Percentiles rank a stretch among this genome's conserved stretches.
These are phyloP conservation scores for Rhynchonycteris naso DNA, from an alignment of 2,797 vertebrate genomes.

Conservation along the genomic window DNA sequence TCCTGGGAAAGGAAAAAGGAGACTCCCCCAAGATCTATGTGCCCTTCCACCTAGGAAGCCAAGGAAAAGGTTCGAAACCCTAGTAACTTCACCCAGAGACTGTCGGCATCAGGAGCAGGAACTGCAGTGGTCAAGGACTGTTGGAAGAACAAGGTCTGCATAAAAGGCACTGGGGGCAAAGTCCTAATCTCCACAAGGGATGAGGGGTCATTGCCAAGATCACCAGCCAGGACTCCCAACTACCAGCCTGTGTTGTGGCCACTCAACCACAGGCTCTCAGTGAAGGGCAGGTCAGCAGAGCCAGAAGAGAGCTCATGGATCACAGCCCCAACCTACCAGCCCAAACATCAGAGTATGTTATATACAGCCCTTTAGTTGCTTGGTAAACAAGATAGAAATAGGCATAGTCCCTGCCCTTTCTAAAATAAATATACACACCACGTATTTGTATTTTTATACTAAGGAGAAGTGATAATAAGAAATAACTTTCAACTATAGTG, in stretches of 20 bases:
- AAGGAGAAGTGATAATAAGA: conserved; percentile 36
- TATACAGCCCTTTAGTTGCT: neutral
- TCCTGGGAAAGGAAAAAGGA: neutral
- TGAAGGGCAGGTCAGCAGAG: neutral
- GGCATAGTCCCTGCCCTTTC: neutral
- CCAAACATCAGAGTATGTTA: neutral
- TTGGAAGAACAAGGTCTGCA: neutral
- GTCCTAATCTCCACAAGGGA: neutral
- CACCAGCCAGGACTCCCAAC: neutral
- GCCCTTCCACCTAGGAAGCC: neutral
- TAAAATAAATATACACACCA: conserved; percentile 37
- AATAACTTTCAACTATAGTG: conserved; percentile 6
- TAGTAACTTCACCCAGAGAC: neutral
- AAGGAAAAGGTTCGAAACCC: neutral
- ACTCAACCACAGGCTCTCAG: neutral
- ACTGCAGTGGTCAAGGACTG: neutral
- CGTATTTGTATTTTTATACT: conserved; percentile 8
- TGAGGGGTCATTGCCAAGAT: neutral
- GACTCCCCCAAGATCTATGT: neutral
- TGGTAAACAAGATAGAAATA: conserved; percentile 43
- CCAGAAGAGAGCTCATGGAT: neutral
- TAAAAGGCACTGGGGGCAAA: neutral
- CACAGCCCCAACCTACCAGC: neutral
- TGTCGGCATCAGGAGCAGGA: neutral
- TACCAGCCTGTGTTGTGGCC: neutral